Percentiles rank a stretch among this genome's conserved stretches.
Evolutionary conservation across 2,888 invertebrate species (phyloP).

Genomic region (Salticus scenicus): DNA sequence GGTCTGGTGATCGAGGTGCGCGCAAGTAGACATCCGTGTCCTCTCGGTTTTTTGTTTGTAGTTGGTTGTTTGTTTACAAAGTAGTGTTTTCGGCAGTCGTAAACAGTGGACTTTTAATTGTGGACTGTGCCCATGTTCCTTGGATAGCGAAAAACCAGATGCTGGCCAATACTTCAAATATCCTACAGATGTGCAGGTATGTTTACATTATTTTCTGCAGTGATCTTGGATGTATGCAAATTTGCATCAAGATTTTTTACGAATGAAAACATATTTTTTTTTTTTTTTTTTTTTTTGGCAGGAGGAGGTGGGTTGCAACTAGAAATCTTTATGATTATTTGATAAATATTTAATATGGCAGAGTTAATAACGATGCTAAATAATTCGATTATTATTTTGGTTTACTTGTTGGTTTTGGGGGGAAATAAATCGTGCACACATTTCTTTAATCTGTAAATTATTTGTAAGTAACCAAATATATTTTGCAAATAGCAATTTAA

Average conservation of each 20-base stretch:
- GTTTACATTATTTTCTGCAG: not conserved
- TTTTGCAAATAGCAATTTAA: too few species aligned
- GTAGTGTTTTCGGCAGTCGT: not conserved
- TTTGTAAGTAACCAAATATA: too few species aligned
- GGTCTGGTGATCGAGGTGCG: not conserved
- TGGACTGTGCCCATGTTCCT: conserved; percentile 50
- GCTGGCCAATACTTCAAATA: conserved; percentile 71
- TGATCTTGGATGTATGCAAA: too few species aligned
- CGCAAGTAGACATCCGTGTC: not conserved
- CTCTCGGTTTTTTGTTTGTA: not conserved
- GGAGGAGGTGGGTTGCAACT: not conserved
- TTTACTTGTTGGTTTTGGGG: too few species aligned
- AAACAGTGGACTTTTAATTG: not conserved
- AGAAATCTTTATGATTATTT: not conserved
- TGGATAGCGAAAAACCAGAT: conserved; percentile 64
- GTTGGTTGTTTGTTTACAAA: conserved; percentile 1
- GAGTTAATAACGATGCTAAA: too few species aligned
- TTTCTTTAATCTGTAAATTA: too few species aligned
- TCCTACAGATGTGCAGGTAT: conserved; percentile 72
- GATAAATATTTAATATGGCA: not conserved
- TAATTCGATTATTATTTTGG: too few species aligned
- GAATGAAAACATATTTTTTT: too few species aligned
- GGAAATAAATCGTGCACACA: too few species aligned
- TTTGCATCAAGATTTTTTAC: too few species aligned
- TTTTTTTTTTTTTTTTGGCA: not conserved